phyloP scores from a whole-genome alignment of 1,140 invertebrate genomes.

The Panulirus ornatus region DNA sequence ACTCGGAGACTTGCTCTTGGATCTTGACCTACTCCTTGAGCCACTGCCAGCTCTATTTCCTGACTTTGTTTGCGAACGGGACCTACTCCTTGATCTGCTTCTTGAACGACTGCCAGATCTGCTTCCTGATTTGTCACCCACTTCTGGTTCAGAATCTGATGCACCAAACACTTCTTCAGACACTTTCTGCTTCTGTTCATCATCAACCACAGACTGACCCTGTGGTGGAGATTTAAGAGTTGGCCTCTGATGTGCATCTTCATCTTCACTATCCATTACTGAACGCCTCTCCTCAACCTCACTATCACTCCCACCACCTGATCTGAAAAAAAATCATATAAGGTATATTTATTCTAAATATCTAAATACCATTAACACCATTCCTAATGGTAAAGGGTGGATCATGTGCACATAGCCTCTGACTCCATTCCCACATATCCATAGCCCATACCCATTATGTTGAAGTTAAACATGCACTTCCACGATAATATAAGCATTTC shows the following conservation, averaged over 20 bases:
- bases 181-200: slow-evolving; percentile 40
- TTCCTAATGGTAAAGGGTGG: too few species aligned
- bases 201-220: neutral
- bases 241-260: neutral
- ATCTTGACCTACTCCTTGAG: slow-evolving; percentile 23
- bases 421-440: too few species aligned
- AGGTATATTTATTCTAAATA: too few species aligned
- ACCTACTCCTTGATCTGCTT: slow-evolving; percentile 19
- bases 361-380: too few species aligned
- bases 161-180: slow-evolving; percentile 52
- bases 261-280: slow-evolving; percentile 65
- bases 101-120: slow-evolving; percentile 29
- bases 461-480: too few species aligned
- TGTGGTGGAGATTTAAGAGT: neutral
- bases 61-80: slow-evolving; percentile 46
- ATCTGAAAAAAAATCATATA: too few species aligned
- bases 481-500: too few species aligned
- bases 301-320: slow-evolving; percentile 59
- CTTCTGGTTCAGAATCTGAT: slow-evolving; percentile 54
- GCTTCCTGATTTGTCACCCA: neutral
- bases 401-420: too few species aligned
- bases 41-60: slow-evolving; percentile 9
- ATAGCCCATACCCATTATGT: too few species aligned
- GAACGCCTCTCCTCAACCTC: slow-evolving; percentile 62
- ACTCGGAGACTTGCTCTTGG: neutral